Evolutionary conservation across 2,888 invertebrate genomes (phyloP), one percentile per base, ranked within the genome.

Genomic region (Drosophila atripex): DNA sequence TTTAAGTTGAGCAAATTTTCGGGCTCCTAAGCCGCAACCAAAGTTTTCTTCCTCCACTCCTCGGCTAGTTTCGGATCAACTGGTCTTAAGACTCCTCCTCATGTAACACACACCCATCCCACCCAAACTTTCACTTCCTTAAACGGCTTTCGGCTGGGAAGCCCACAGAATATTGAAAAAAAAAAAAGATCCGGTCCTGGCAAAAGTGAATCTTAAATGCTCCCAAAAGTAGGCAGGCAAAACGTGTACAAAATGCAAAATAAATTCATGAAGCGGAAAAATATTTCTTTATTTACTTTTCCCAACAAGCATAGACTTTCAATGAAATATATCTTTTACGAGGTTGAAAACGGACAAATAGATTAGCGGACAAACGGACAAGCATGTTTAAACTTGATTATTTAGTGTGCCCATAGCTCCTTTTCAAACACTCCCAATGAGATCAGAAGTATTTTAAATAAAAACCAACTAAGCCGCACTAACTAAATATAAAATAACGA

Each of bases 1-100:
- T 68, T 77, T 58, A 75, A 77, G 57, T 83, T 77, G 71, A 52
- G 51, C 75, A 83, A 79, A 78, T 78, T 78, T 79, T 60, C 32
- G 49, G 41, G 32, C 39, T 50, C 66, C 66, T 71, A 79, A 83
- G 83, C 84, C 80, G 63, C 77, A 66, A 50, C 39, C 65, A 66
- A 83, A 71, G 77, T 77, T 61, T 63, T 18, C n/a, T 32, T 21
- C n/a, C n/a, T 7, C 35, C 35, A 1, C 35, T n/a, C n/a, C 7
- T n/a, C 12, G n/a, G n/a, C n/a, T 35, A 28, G 30, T 46, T 23
- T 47, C 25, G 47, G 39, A 61, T 49, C 61, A 61, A 61, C 39
- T 61, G 23, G 61, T 49, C 61, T 47, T 61, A 49, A 41, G 46
- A 47, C 23, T 46, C 46, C 30, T 7, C 35, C 8, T 14, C 43